Base-by-base conservation (phyloP, 2,888 invertebrate species). In the Phoenoteleia sp. region DNA sequence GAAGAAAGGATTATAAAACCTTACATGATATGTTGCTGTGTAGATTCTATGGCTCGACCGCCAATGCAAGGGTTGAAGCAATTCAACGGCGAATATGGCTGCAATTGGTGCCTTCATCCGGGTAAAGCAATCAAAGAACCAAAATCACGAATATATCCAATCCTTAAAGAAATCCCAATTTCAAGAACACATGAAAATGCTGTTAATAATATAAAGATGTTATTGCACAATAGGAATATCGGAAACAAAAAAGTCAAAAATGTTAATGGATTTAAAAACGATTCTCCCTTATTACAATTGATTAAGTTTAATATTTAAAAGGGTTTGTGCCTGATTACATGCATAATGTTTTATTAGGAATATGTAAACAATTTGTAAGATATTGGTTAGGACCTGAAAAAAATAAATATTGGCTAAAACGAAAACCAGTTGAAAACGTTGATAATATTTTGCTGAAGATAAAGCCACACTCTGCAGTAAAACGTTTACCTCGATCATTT, bases 271-370 rank as follows among this genome's bases (percentile, higher is more conserved):
- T 54, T 80, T 7, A 80, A 52, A 33, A 13, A 42, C 2, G 15
- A 29, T 23, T 64, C 82, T 0, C 21, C 60, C 17, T 56, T 81
- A 33, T n/a, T 84, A 13, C 2, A 56, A 27, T 62, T 84, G 36
- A n/a, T 39, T 13, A 39, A 58, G 15, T 86, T 86, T 54, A 54
- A 86, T 60, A 69, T 86, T 3, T 86, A 13, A 2, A 21, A 2
- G 69, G 81, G 17, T 86, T 84, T 58, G 74, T 75, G 6, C 84
- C 81, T 0, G 84, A 86, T 74, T 45, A 17, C 15, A 84, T 86
- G 86, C 86, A 86, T 27, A 72, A 64, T 56, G 33, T 71, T 1
- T 15, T 15, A 27, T 45, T 80, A 29, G 85, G 85, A 17, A 66
- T 75, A 15, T 64, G 6, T 0, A 76, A 54, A 47, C 66, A 82